These are phyloP conservation scores for Mormyrus lacerda DNA, from an alignment of 2,113 vertebrate species.

Conservation along the genomic window DNA sequence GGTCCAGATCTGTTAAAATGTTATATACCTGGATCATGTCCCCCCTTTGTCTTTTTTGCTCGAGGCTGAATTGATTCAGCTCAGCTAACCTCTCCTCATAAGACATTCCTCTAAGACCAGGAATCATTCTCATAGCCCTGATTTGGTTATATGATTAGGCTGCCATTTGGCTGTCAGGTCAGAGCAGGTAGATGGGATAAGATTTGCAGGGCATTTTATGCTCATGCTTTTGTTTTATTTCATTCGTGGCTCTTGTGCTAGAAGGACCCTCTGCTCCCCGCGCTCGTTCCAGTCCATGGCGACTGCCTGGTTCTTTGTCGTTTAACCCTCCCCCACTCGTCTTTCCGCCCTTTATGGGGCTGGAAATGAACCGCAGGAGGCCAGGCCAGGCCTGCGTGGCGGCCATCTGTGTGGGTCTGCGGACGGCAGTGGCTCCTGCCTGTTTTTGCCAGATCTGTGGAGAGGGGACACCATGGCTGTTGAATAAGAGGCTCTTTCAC, in stretches of 20 bases:
- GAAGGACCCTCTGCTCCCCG: not conserved
- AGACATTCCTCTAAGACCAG: too few species aligned
- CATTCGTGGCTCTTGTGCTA: not conserved
- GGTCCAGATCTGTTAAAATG: too few species aligned
- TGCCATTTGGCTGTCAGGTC: not conserved
- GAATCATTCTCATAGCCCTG: too few species aligned
- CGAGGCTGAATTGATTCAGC: too few species aligned
- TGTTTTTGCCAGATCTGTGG: not conserved
- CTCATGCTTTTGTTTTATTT: not conserved
- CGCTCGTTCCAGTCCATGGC: not conserved
- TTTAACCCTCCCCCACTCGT: not conserved
- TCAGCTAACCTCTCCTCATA: too few species aligned
- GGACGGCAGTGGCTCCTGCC: not conserved
- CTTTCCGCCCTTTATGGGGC: not conserved
- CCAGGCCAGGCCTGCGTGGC: not conserved
- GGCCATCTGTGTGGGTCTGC: not conserved
- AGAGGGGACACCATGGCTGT: not conserved
- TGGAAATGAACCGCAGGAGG: not conserved
- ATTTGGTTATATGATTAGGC: not conserved
- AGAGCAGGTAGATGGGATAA: not conserved
- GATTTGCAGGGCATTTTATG: not conserved
- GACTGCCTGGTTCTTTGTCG: not conserved
- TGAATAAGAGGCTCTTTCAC: not conserved
- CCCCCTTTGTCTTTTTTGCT: too few species aligned
- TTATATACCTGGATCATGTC: too few species aligned